These are phyloP conservation scores for Metopia argyrocephala DNA, from an alignment of 2,888 invertebrate genomes.

Conservation along the genomic window DNA sequence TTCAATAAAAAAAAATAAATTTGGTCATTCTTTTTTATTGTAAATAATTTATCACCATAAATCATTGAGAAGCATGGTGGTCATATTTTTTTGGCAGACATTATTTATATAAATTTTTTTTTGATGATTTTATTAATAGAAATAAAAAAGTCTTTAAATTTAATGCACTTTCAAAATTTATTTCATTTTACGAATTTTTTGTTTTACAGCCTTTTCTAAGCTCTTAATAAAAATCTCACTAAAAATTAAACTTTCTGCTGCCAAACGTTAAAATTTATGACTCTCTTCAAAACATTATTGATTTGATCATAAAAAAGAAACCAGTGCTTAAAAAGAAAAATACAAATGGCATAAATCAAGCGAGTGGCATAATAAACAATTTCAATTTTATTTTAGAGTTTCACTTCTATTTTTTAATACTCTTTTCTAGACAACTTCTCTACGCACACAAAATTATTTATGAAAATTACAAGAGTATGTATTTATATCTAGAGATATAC, in stretches of 20 bases:
- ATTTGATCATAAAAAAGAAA: constrained; percentile 22
- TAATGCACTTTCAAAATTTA: background rate
- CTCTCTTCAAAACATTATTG: constrained; percentile 34
- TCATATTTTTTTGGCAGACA: background rate
- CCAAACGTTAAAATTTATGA: background rate
- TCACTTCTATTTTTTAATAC: background rate
- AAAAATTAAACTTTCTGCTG: background rate
- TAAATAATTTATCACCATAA: too few relatives aligned
- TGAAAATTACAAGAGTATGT: background rate
- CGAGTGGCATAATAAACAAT: constrained; percentile 53
- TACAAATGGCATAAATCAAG: constrained; percentile 55
- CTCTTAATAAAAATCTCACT: background rate
- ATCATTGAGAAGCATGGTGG: too few relatives aligned
- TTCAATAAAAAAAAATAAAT: too few relatives aligned
- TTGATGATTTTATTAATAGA: background rate
- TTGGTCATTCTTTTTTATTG: too few relatives aligned
- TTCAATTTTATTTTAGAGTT: constrained; percentile 46
- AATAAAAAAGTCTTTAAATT: background rate
- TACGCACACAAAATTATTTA: background rate
- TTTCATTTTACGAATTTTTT: background rate
- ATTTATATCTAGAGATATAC: background rate
- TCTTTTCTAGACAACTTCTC: constrained; percentile 9
- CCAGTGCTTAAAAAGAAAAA: background rate
- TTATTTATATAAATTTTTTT: background rate
- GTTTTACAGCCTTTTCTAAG: background rate